Evolutionary conservation across 1,140 invertebrate species (phyloP).

Genomic region (Protaetia brevitarsis): DNA sequence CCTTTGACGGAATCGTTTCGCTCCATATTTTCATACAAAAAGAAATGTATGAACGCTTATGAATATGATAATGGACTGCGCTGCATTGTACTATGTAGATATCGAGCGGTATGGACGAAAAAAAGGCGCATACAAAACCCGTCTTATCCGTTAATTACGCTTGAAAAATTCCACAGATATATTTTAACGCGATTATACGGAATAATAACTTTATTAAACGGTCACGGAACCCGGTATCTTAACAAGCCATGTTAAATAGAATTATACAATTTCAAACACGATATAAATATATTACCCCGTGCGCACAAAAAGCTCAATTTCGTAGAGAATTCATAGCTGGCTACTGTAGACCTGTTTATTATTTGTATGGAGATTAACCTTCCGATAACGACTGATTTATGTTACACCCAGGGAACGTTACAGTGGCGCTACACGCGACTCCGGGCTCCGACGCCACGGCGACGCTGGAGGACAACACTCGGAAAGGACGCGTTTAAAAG

Average conservation of each 20-base stretch:
- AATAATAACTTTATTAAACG: constrained; percentile 33
- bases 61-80: too few relatives aligned
- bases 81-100: too few relatives aligned
- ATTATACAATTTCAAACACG: constrained; percentile 44
- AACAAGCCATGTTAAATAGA: constrained; percentile 42
- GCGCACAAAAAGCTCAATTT: constrained; percentile 31
- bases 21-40: too few relatives aligned
- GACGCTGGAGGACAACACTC: background rate
- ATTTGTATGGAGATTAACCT: constrained; percentile 41
- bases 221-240: constrained; percentile 42
- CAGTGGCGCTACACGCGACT: constrained; percentile 22
- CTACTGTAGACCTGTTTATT: constrained; percentile 42
- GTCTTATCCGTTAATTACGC: constrained; percentile 19
- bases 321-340: constrained; percentile 37
- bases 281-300: constrained; percentile 37
- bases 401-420: constrained; percentile 18
- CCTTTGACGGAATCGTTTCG: too few relatives aligned
- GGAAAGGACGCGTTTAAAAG: background rate
- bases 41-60: too few relatives aligned
- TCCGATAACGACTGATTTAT: constrained; percentile 39
- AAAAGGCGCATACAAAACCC: too few relatives aligned
- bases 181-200: constrained; percentile 22
- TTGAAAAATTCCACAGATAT: constrained; percentile 19
- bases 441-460: background rate
- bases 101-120: too few relatives aligned